These are phyloP conservation scores for Enteromius thamalakanensis DNA, from an alignment of 2,797 vertebrate genomes.

Conservation along the genomic window DNA sequence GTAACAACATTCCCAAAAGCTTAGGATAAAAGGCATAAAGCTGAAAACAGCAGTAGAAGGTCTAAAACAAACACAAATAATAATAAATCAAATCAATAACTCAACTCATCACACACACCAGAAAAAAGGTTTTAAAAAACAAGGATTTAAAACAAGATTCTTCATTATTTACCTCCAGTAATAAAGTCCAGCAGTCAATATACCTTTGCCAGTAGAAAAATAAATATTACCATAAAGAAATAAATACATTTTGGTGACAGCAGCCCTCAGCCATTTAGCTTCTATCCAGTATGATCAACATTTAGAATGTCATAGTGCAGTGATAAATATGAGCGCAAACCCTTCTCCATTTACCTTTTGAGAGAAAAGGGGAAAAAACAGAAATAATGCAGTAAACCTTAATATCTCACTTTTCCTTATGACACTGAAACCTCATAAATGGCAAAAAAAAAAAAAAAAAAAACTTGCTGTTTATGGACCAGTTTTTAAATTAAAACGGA, in stretches of 20 bases:
- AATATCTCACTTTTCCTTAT: neutral
- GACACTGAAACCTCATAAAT: neutral
- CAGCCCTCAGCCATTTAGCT: neutral
- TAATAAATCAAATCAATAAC: neutral
- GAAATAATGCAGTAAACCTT: neutral
- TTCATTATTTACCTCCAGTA: neutral
- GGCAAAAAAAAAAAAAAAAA: neutral
- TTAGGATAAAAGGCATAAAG: neutral
- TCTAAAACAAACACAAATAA: neutral
- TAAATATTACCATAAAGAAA: neutral
- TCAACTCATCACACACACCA: neutral
- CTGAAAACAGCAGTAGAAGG: neutral
- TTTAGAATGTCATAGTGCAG: slow-evolving; percentile 5
- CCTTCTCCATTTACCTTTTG: neutral
- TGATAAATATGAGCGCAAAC: neutral
- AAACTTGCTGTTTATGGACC: slow-evolving; percentile 8
- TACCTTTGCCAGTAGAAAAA: neutral
- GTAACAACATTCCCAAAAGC: slow-evolving; percentile 18
- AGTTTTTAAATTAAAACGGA: neutral
- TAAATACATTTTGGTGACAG: neutral
- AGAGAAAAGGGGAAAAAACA: neutral
- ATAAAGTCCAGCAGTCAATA: neutral
- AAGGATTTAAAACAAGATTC: neutral
- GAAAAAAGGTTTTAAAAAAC: neutral
- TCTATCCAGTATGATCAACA: neutral